A percentile compares a stretch with the other conserved stretches of the same genome.
phyloP scores from a whole-genome alignment of 2,113 vertebrate species.

The Tinamus guttatus region DNA sequence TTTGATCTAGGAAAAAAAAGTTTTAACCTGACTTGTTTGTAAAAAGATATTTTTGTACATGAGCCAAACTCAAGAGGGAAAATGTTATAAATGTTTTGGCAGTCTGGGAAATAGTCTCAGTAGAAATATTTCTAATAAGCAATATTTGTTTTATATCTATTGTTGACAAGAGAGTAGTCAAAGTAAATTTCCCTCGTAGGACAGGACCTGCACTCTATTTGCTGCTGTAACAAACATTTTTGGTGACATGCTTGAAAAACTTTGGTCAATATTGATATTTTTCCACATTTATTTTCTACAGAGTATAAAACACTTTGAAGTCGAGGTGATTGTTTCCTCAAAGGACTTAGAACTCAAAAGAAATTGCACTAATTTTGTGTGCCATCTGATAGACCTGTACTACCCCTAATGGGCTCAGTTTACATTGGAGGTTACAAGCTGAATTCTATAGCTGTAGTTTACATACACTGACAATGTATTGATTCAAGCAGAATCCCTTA shows the following conservation, averaged over 20 bases:
- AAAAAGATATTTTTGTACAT: not conserved
- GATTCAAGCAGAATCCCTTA: not conserved
- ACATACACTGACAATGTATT: not conserved
- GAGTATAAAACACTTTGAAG: not conserved
- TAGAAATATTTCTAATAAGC: conserved; percentile 39
- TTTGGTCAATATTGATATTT: not conserved
- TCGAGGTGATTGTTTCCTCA: not conserved
- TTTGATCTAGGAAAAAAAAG: not conserved
- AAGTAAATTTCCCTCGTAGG: not conserved
- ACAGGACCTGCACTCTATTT: not conserved
- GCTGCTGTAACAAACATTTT: not conserved
- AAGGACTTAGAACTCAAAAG: not conserved
- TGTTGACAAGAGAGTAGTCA: not conserved
- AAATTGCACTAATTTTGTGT: not conserved
- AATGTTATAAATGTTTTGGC: conserved; percentile 19
- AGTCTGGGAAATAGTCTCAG: conserved; percentile 18
- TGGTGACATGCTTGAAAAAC: not conserved
- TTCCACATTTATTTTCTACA: not conserved
- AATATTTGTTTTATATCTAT: conserved; percentile 46
- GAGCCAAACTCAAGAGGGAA: not conserved
- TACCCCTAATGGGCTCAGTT: not conserved
- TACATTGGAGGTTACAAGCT: not conserved
- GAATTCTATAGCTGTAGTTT: not conserved
- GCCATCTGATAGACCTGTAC: not conserved
- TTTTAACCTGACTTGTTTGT: not conserved